Evolutionary conservation across 2,888 invertebrate genomes (phyloP), one percentile per base, ranked within the genome.

Genomic region (Lissonota sp.): DNA sequence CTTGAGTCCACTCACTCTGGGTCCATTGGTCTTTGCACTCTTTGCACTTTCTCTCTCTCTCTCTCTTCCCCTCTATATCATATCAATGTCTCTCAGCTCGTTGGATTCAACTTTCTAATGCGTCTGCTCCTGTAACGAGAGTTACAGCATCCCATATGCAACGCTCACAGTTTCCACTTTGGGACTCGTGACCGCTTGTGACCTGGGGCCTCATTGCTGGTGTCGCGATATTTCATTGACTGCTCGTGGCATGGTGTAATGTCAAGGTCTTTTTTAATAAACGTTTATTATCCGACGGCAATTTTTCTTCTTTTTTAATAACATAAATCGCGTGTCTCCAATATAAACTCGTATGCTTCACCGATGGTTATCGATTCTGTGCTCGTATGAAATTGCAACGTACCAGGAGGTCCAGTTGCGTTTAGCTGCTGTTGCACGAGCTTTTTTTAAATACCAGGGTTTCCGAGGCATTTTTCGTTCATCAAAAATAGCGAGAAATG

Each of bases 111-210:
- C 75, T 75, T 76, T 76, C 76, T 63, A 74, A 76, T 62, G 39
- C 62, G 69, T 69, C 62, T 53, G 55, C 69, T n/a, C n/a, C n/a
- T 42, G 76, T 76, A 76, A 76, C 76, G 60, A 6, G 62, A 39
- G 55, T 76, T 69, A 55, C 76, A 46, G 69, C 69, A 76, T 55
- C 60, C 46, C 53, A n/a, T n/a, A 14, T 69, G 51, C 16, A 62
- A 67, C 53, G 51, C 57, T 66, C 58, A 8, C 53, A 53, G 39
- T 60, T 62, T 53, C 60, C 37, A 66, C 51, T 26, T 53, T 14
- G 37, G 7, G 51, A 67, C 53, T 51, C 58, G 49, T 49, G 51
- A 62, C 60, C 67, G 51, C 37, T 37, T 44, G 67, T 53, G 60
- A 69, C 42, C 53, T 40, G 53, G 69, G 26, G n/a, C 6, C 10